Conservation (phyloP, 2,113 vertebrate genomes). For the Gallinago paraguaiae region DNA sequence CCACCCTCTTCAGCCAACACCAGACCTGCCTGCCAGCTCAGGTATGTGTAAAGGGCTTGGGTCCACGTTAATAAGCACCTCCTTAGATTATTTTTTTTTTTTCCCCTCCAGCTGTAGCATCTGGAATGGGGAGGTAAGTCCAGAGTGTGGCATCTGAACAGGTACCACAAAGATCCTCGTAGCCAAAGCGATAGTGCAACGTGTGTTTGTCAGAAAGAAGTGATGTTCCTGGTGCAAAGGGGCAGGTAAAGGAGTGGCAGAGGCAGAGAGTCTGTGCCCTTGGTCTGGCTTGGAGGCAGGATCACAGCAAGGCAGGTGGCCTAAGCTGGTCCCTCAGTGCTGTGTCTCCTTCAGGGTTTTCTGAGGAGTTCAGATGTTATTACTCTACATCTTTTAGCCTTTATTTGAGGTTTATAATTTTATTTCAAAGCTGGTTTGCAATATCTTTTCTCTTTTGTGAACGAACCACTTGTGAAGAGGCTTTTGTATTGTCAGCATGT, state of each 20-base stretch:
- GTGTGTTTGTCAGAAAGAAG: accelerated
- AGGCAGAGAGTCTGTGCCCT: background rate
- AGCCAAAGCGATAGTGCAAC: background rate
- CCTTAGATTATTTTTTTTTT: too few relatives aligned
- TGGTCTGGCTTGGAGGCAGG: background rate
- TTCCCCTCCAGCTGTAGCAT: background rate
- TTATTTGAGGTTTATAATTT: background rate
- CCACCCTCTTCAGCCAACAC: background rate
- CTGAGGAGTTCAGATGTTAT: background rate
- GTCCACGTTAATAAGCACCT: background rate
- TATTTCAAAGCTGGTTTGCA: background rate
- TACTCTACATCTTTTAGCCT: background rate
- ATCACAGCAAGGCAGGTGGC: background rate
- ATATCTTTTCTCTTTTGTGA: background rate
- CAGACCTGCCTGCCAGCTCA: background rate
- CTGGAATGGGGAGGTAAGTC: background rate
- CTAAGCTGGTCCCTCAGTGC: background rate
- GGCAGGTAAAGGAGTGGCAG: too few relatives aligned
- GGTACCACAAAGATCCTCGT: background rate
- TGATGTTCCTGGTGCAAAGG: background rate
- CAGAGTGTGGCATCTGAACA: background rate
- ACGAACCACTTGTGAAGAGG: background rate
- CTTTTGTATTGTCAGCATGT: background rate
- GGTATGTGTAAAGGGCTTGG: background rate
- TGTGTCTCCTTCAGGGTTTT: background rate